Evolutionary conservation across 2,113 vertebrate species (phyloP).

Genomic region (Donacobius atricapilla): DNA sequence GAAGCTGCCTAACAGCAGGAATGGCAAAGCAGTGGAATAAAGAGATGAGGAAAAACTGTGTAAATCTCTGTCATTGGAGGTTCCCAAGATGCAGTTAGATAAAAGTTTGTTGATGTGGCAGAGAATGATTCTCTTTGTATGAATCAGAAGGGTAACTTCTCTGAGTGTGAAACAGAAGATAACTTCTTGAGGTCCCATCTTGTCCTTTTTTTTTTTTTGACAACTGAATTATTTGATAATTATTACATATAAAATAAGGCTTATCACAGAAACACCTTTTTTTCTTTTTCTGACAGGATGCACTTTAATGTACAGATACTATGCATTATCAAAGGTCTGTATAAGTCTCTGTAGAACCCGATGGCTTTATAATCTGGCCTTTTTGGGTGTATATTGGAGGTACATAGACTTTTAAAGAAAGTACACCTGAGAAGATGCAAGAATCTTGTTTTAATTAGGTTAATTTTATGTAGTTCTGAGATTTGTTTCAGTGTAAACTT

Average conservation of each 20-base stretch:
- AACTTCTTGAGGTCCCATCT: neutral
- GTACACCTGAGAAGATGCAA: neutral
- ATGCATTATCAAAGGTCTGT: neutral
- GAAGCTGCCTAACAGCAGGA: neutral
- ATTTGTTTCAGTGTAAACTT: neutral
- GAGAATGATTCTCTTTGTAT: neutral
- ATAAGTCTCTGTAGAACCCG: neutral
- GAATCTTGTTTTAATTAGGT: neutral
- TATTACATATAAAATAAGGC: neutral
- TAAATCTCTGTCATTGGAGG: neutral
- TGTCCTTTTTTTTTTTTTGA: accelerated
- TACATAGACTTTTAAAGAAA: neutral
- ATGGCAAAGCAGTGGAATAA: neutral
- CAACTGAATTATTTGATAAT: neutral
- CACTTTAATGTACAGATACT: neutral
- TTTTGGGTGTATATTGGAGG: neutral
- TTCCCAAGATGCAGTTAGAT: neutral
- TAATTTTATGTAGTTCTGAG: neutral
- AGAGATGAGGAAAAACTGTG: neutral
- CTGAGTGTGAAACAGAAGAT: neutral
- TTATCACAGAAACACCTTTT: neutral
- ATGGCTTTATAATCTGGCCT: neutral
- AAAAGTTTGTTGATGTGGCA: neutral
- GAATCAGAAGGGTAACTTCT: neutral
- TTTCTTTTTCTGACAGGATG: neutral